phyloP scores from a whole-genome alignment of 2,888 invertebrate genomes.

The Mythimna vitellina region DNA sequence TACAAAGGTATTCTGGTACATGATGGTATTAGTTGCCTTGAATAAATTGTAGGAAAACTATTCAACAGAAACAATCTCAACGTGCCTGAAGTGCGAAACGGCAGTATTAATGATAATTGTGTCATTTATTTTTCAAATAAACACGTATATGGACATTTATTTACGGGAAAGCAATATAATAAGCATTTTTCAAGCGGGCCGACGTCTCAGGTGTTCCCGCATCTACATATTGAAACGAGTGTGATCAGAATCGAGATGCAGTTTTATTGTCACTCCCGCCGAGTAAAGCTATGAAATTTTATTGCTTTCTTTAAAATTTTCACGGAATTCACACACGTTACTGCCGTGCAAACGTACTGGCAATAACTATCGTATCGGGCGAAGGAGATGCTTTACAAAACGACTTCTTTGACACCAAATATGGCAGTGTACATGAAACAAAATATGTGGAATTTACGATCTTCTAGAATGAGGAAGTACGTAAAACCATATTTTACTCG shows the following conservation, averaged over 20 bases:
- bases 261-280: conserved; percentile 87
- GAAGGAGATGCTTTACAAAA: conserved; percentile 60
- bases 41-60: conserved; percentile 28
- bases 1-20: conserved; percentile 7
- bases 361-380: conserved; percentile 64
- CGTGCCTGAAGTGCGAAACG: conserved; percentile 48
- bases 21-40: not conserved
- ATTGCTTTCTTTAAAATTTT: conserved; percentile 79
- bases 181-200: conserved; percentile 83
- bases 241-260: conserved; percentile 90
- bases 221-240: conserved; percentile 87
- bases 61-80: conserved; percentile 41
- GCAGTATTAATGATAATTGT: conserved; percentile 66
- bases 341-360: conserved; percentile 69
- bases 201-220: conserved; percentile 86
- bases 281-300: conserved; percentile 85
- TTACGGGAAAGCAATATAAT: conserved; percentile 85
- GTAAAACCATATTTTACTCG: conserved; percentile 58
- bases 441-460: conserved; percentile 64
- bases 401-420: conserved; percentile 66
- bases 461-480: conserved; percentile 37
- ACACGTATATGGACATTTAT: conserved; percentile 74
- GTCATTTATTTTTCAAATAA: conserved; percentile 62
- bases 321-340: conserved; percentile 70
- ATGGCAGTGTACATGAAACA: conserved; percentile 62